Base-by-base conservation (phyloP, 2,888 invertebrate species). In the Pristionchus maxplancki region DNA sequence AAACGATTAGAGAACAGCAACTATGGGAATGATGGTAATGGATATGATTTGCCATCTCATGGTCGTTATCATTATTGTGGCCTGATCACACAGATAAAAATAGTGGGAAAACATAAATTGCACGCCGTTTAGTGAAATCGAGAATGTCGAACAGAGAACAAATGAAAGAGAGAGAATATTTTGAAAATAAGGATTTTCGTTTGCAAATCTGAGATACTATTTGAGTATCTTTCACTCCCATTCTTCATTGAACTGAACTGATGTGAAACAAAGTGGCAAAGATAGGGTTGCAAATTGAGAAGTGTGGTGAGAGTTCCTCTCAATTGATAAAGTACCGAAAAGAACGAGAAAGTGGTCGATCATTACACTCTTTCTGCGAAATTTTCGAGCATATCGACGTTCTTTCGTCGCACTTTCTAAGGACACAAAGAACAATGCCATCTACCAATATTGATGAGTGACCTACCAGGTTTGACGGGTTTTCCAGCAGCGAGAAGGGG, bases 381-480 rank as follows among this genome's bases (percentile, higher is more conserved):
- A 24, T 71, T 24, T 34, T 17, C 15, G 37, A 20, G 6, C 15
- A 28, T 64, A 28, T 64, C 64, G 64, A 71, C 37, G 37, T 31
- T 71, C 31, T 64, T 31, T 34, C 71, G 20, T 15, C 17, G 71
- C 37, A 71, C 71, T 71, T 37, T 34, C n/a, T 71, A 71, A 71
- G 31, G 24, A 37, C 37, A 34, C 71, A 71, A 13, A 71, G 34
- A 71, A 71, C 24, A 17, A 37, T 37, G 20, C 17, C 24, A 58
- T 58, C 71, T 9, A 13, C 37, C n/a, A 17, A 37, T 62, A 17
- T 74, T 34, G 37, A 74, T 37, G 15, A 17, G 28, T 78, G 44
- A 83, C 53, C 82, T 67, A 87, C 86, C 86, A n/a, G 86, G 86
- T 50, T 87, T 87, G 20, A 87, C 86, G 28, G 86, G 86, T 40